Evolutionary conservation across 2,797 vertebrate species (phyloP).

Genomic region (Arrhamphus sclerolepis): DNA sequence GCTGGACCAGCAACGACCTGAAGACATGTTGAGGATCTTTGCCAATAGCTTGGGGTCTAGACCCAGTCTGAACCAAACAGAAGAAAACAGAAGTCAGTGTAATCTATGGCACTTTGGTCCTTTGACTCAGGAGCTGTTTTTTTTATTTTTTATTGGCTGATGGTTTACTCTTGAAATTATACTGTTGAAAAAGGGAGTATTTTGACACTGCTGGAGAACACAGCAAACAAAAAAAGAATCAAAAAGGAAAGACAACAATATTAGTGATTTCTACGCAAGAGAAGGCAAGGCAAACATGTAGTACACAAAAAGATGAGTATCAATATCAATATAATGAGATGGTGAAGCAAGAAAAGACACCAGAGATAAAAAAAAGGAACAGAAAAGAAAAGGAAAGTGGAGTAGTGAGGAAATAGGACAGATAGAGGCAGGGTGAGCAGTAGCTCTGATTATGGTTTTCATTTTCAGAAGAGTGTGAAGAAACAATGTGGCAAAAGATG

Average conservation of each 20-base stretch:
- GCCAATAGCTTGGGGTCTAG: constrained; percentile 93
- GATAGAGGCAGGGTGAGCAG: constrained; percentile 1
- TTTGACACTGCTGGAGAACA: too few species aligned
- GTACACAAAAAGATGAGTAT: not conserved
- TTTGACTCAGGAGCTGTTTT: not conserved
- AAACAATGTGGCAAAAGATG: constrained; percentile 43
- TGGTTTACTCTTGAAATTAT: too few species aligned
- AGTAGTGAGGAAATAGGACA: constrained; percentile 7
- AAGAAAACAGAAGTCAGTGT: constrained; percentile 57
- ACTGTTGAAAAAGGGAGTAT: too few species aligned
- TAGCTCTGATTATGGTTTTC: constrained; percentile 24
- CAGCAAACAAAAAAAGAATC: too few species aligned
- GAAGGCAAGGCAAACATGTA: not conserved
- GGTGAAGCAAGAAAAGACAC: not conserved
- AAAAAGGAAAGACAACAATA: not conserved
- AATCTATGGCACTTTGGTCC: not conserved
- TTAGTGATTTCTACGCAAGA: not conserved
- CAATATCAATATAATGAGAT: not conserved
- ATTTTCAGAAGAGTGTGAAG: constrained; percentile 24
- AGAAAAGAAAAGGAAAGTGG: not conserved
- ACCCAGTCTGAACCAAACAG: constrained; percentile 88
- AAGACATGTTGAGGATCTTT: constrained; percentile 95
- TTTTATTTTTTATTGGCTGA: not conserved
- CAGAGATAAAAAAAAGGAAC: constrained; percentile 1
- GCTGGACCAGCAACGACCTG: constrained; percentile 95